Evolutionary conservation across 2,113 vertebrate genomes (phyloP).

Genomic region (Pseudorhombus dupliciocellatus): DNA sequence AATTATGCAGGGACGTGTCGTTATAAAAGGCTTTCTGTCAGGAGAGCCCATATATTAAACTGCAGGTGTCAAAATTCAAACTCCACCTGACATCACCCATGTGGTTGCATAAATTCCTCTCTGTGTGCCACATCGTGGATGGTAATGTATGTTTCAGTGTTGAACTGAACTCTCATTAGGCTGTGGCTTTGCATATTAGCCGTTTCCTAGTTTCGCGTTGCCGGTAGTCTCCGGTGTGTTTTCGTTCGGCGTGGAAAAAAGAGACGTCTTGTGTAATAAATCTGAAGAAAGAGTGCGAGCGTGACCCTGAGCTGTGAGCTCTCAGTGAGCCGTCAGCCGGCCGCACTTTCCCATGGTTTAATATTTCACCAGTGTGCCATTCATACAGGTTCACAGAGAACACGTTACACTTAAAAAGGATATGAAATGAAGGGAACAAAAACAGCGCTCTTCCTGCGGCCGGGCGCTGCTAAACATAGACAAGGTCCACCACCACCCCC

Average conservation of each 20-base stretch:
- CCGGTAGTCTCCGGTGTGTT: slow-evolving; percentile 40
- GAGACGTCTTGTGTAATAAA: slow-evolving; percentile 25
- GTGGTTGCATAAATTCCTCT: slow-evolving; percentile 46
- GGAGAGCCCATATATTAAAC: slow-evolving; percentile 19
- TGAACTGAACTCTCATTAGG: slow-evolving; percentile 38
- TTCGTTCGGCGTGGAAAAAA: slow-evolving; percentile 23
- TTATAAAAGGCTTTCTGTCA: slow-evolving; percentile 27
- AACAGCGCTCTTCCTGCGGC: slow-evolving; percentile 36
- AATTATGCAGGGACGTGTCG: slow-evolving; percentile 9
- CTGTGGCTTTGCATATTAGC: slow-evolving; percentile 37
- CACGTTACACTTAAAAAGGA: slow-evolving; percentile 55
- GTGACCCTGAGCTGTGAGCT: slow-evolving; percentile 62
- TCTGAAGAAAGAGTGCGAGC: slow-evolving; percentile 52
- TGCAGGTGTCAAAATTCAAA: slow-evolving; percentile 40
- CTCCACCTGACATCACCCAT: slow-evolving; percentile 32
- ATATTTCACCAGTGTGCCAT: slow-evolving; percentile 71
- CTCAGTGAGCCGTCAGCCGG: slow-evolving; percentile 42
- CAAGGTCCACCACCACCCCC: slow-evolving; percentile 10
- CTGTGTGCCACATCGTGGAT: slow-evolving; percentile 35
- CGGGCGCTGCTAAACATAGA: slow-evolving; percentile 53
- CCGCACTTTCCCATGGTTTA: slow-evolving; percentile 75
- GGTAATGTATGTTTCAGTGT: slow-evolving; percentile 50
- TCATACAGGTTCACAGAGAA: slow-evolving; percentile 53
- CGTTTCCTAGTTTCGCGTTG: slow-evolving; percentile 37
- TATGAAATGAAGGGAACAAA: slow-evolving; percentile 55